phyloP scores from a whole-genome alignment of 2,113 vertebrate genomes.

The Phoxinus phoxinus region DNA sequence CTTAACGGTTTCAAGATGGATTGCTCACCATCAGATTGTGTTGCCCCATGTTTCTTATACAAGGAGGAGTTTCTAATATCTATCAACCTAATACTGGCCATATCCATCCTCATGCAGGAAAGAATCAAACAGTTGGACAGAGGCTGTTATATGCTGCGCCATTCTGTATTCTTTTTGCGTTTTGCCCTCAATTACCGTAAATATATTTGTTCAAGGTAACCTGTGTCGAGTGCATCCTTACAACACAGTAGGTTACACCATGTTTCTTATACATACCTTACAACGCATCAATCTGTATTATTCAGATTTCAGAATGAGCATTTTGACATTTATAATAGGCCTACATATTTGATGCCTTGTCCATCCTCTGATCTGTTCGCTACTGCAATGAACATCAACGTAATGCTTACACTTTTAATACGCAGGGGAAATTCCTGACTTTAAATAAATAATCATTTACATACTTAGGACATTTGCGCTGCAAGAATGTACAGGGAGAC shows the following conservation, averaged over 20 bases:
- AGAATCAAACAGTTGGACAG: too few species aligned
- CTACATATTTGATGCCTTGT: not conserved
- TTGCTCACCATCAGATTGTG: not conserved
- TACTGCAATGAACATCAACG: not conserved
- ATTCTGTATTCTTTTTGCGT: too few species aligned
- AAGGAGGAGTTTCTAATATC: too few species aligned
- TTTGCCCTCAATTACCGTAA: too few species aligned
- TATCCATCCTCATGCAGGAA: too few species aligned
- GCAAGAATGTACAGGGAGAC: not conserved
- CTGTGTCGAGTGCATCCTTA: too few species aligned
- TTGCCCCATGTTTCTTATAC: too few species aligned
- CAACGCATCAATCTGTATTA: not conserved
- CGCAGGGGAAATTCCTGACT: not conserved
- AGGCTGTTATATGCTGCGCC: too few species aligned
- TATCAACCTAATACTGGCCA: too few species aligned
- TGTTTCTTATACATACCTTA: not conserved
- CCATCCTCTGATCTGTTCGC: not conserved
- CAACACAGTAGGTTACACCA: too few species aligned
- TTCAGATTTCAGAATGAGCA: not conserved
- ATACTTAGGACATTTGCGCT: not conserved
- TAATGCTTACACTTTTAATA: not conserved
- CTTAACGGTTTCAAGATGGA: not conserved
- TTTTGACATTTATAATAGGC: not conserved
- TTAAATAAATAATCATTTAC: not conserved
- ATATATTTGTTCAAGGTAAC: too few species aligned